phyloP scores from a whole-genome alignment of 2,797 vertebrate species.

The Brotula barbata region DNA sequence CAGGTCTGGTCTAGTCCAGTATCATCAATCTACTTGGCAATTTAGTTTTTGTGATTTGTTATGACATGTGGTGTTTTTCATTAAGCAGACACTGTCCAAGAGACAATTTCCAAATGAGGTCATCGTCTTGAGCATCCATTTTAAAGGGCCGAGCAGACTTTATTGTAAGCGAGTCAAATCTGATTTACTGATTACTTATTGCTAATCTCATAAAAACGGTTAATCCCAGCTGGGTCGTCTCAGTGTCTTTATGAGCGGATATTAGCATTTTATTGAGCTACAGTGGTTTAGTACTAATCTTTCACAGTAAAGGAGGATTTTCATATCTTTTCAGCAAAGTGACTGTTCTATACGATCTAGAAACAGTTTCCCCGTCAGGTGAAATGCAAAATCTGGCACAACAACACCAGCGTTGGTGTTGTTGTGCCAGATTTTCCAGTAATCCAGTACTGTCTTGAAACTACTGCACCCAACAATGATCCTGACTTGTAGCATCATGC shows the following conservation, averaged over 20 bases:
- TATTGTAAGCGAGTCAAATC: constrained; percentile 36
- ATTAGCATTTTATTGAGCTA: constrained; percentile 40
- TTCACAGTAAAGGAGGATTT: constrained; percentile 27
- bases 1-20: too few relatives aligned
- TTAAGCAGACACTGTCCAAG: neutral
- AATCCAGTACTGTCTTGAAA: constrained; percentile 7
- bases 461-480: constrained; percentile 9
- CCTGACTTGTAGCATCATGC: neutral
- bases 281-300: constrained; percentile 41
- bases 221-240: constrained; percentile 53
- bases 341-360: neutral
- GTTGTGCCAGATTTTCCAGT: constrained; percentile 24
- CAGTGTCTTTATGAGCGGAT: constrained; percentile 32
- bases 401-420: neutral
- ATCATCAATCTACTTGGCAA: too few relatives aligned
- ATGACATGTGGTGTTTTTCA: neutral
- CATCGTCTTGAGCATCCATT: constrained; percentile 8
- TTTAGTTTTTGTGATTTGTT: too few relatives aligned
- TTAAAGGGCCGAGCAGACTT: constrained; percentile 24
- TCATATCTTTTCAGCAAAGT: neutral
- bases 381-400: too few relatives aligned
- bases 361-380: neutral
- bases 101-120: constrained; percentile 1
- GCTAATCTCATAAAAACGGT: constrained; percentile 65
- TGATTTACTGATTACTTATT: constrained; percentile 55